Base-by-base conservation (phyloP, 2,797 vertebrate genomes). In the Australoheros facetus region DNA sequence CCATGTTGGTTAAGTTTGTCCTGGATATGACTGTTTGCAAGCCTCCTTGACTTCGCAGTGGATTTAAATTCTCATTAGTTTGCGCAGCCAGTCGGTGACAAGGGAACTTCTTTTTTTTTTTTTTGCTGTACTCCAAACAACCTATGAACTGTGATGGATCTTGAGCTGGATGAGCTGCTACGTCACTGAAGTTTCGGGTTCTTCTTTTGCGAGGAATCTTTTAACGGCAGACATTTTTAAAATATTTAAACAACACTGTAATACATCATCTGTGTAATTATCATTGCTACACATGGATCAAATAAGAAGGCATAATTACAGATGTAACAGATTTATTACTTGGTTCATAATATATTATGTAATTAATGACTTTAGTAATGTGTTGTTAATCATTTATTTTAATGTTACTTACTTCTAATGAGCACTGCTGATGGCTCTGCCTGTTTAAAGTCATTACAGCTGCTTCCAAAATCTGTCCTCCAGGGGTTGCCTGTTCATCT, bases 331-430 rank as follows among this genome's bases (percentile, higher is more conserved):
- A 26, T 62, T 12, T 71, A 69, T 76, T 26, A 62, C 70, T 78
- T 76, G 42, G 75, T 59, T 81, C n/a, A 79, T 71, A 77, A 71
- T 26, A 53, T n/a, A 73, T 77, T 28, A 71, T 19, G 32, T 75
- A 42, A 64, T 85, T 28, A 78, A 76, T 82, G 3, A 60, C 72
- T 79, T 75, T 51, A 71, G 58, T 45, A 59, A 80, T 84, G 23
- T 37, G 23, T 39, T 78, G 32, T 87, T 71, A 69, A 82, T 80
- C 76, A 69, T 81, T 81, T 58, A 66, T 77, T 4, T 19, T 59
- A 66, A 75, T 73, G 45, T 60, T 56, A 37, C 37, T 71, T 48
- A 6, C 17, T 82, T 76, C 8, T 42, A 28, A 73, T 71, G 55
- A 75, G 56, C 75, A 32, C 21, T 4, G 11, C 34, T 28, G 7